Conservation (phyloP, 2,888 invertebrate genomes). For the Acanthococcus lagerstroemiae region DNA sequence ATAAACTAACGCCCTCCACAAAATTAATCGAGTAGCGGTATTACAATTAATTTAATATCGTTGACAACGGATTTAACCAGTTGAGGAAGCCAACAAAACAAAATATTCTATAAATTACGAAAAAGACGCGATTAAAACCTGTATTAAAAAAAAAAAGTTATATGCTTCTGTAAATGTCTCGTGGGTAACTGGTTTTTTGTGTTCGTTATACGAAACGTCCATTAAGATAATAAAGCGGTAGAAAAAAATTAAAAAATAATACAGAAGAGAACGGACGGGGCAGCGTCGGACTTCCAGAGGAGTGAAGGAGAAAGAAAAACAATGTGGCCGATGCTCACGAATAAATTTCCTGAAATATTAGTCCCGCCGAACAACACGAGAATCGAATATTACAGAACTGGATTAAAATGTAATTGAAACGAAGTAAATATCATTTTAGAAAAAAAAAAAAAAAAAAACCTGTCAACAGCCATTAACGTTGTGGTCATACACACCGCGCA, state of each 20-base stretch:
- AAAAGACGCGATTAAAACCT: conserved; percentile 1
- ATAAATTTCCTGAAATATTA: conserved; percentile 1
- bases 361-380: neutral
- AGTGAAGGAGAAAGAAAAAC: neutral
- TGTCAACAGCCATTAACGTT: conserved; percentile 9
- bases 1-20: conserved; percentile 25
- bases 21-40: conserved; percentile 26
- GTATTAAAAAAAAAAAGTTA: conserved; percentile 6
- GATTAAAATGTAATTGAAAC: conserved; percentile 10
- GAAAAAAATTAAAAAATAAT: conserved; percentile 19
- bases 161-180: conserved; percentile 31
- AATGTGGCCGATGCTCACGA: neutral
- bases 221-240: conserved; percentile 29
- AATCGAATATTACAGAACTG: neutral
- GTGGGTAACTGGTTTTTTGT: conserved; percentile 28
- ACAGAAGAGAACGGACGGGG: neutral
- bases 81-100: conserved; percentile 27
- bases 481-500: too few species aligned
- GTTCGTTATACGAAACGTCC: conserved; percentile 21
- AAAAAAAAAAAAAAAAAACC: neutral
- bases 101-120: conserved; percentile 28
- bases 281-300: neutral
- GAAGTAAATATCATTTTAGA: neutral
- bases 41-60: conserved; percentile 30
- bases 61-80: conserved; percentile 29